Evolutionary conservation across 2,113 vertebrate species (phyloP).

Genomic region (Ictalurus furcatus): DNA sequence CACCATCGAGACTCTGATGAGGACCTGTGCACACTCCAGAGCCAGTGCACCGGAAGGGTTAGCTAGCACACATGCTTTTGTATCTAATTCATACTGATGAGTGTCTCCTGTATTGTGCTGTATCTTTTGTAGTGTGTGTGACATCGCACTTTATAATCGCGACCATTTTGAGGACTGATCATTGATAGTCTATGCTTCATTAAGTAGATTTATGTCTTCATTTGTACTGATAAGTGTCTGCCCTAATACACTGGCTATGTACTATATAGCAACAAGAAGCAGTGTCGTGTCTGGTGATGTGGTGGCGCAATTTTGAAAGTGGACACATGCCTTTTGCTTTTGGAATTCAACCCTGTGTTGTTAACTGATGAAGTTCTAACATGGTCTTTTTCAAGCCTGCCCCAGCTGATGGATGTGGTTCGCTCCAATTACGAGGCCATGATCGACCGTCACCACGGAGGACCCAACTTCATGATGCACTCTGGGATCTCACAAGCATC

Average conservation of each 20-base stretch:
- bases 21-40: slow-evolving; percentile 97
- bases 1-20: slow-evolving; percentile 98
- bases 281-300: neutral
- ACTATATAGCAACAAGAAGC: too few relatives aligned
- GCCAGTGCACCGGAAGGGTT: slow-evolving; percentile 98
- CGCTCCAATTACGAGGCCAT: slow-evolving; percentile 98
- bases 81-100: neutral
- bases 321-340: neutral
- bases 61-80: slow-evolving; percentile 60
- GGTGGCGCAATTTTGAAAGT: neutral
- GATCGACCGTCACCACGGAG: slow-evolving; percentile 97
- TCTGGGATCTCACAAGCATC: slow-evolving; percentile 98
- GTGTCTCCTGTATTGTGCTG: neutral
- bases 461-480: slow-evolving; percentile 99
- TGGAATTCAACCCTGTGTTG: neutral
- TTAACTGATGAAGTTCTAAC: neutral
- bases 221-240: too few relatives aligned
- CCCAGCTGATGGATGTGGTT: slow-evolving; percentile 98
- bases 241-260: too few relatives aligned
- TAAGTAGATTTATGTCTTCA: too few relatives aligned
- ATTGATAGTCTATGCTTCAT: too few relatives aligned
- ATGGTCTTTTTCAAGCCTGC: slow-evolving; percentile 74
- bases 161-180: neutral
- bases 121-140: neutral
- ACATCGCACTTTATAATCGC: neutral